These are phyloP conservation scores for Chelonoidis abingdonii DNA, from an alignment of 2,113 vertebrate genomes.

Conservation along the genomic window DNA sequence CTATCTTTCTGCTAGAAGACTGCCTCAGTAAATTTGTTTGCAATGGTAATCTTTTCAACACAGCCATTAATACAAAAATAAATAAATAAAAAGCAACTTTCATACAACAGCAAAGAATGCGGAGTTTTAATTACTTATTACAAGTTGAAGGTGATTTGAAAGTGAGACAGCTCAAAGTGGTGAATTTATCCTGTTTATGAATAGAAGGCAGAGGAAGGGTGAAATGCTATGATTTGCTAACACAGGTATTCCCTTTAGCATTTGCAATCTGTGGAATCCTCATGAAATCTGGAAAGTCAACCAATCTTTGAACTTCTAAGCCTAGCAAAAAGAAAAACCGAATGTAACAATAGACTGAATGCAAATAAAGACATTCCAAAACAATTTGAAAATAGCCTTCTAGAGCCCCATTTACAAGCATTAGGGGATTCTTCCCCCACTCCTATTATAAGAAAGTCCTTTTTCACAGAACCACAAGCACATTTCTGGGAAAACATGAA, in stretches of 20 bases:
- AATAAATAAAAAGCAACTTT: neutral
- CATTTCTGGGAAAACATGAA: neutral
- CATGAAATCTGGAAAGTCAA: neutral
- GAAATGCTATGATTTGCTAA: neutral
- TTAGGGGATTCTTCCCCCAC: neutral
- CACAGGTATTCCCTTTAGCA: neutral
- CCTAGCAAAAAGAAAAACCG: neutral
- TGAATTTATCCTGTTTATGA: neutral
- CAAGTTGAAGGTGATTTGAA: neutral
- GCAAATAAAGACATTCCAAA: neutral
- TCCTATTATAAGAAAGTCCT: neutral
- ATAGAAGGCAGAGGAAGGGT: neutral
- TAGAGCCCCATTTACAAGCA: neutral
- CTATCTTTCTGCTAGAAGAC: neutral
- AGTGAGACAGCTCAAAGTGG: neutral
- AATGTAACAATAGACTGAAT: neutral
- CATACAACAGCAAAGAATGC: neutral
- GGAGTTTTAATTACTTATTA: neutral
- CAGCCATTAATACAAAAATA: neutral
- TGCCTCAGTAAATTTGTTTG: neutral
- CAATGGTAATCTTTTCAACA: neutral
- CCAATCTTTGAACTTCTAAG: neutral
- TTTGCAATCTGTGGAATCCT: neutral
- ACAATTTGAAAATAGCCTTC: neutral
- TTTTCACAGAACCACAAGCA: neutral